Percentiles rank a stretch among this genome's conserved stretches.
phyloP scores from a whole-genome alignment of 2,113 vertebrate species.

The Pycnonotus jocosus region DNA sequence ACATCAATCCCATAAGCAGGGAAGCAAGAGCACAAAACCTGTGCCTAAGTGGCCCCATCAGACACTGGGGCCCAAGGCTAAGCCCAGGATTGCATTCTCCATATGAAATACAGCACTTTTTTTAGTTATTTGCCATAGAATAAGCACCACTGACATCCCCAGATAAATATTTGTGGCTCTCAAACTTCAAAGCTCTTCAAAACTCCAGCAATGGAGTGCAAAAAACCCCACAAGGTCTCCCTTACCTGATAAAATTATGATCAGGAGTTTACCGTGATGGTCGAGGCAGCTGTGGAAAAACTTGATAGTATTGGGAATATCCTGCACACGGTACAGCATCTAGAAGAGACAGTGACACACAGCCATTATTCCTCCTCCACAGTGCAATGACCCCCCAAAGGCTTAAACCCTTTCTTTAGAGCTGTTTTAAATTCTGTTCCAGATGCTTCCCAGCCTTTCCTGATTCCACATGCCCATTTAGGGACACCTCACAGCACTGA shows the following conservation, averaged over 20 bases:
- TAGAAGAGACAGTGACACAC: neutral
- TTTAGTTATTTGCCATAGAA: neutral
- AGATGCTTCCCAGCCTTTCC: neutral
- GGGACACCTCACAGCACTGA: neutral
- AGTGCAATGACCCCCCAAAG: neutral
- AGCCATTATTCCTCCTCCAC: neutral
- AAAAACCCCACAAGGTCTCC: neutral
- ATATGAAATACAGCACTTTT: neutral
- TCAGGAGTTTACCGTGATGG: slow-evolving; percentile 72
- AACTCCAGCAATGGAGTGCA: neutral
- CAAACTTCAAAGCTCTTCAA: neutral
- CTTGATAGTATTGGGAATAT: slow-evolving; percentile 65
- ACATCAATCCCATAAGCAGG: neutral
- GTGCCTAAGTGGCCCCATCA: neutral
- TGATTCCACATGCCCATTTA: neutral
- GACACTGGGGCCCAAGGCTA: neutral
- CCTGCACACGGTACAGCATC: slow-evolving; percentile 77
- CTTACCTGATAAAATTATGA: slow-evolving; percentile 73
- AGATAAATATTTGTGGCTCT: neutral
- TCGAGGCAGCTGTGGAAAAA: slow-evolving; percentile 75
- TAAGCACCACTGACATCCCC: neutral
- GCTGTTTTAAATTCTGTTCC: neutral
- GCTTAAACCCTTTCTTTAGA: neutral
- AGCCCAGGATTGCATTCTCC: neutral
- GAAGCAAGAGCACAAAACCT: neutral